Percentiles rank a stretch among this genome's conserved stretches.
Conservation (phyloP, 1,140 invertebrate species). For the Cydia pomonella region DNA sequence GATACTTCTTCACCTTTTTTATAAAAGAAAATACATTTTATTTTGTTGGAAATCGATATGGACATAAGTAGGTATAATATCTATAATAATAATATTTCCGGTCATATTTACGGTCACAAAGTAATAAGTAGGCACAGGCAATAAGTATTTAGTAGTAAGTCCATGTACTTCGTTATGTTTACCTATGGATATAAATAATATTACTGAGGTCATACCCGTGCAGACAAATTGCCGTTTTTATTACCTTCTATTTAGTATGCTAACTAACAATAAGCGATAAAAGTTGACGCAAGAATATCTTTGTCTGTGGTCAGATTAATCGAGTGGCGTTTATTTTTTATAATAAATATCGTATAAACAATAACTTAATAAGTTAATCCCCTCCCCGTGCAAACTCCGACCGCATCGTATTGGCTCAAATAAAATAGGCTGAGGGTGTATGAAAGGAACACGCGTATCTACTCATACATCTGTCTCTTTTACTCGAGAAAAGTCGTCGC, state of each 20-base stretch:
- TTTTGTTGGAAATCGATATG: too few relatives aligned
- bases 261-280: background rate
- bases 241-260: background rate
- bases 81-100: too few relatives aligned
- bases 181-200: too few relatives aligned
- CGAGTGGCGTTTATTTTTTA: conserved; percentile 66
- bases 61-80: too few relatives aligned
- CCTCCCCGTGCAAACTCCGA: conserved; percentile 63
- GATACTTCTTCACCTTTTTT: too few relatives aligned
- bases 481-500: conserved; percentile 67
- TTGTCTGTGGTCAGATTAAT: background rate
- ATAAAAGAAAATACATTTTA: too few relatives aligned
- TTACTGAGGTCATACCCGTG: too few relatives aligned
- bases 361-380: conserved; percentile 77
- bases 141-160: too few relatives aligned
- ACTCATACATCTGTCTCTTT: conserved; percentile 45
- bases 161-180: too few relatives aligned
- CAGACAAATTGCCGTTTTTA: background rate
- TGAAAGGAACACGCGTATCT: conserved; percentile 60
- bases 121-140: too few relatives aligned
- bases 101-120: too few relatives aligned
- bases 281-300: background rate
- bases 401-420: conserved; percentile 66
- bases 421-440: conserved; percentile 76
- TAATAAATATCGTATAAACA: conserved; percentile 78